Evolutionary conservation across 2,888 invertebrate genomes (phyloP).

Genomic region (Elysia crispata): DNA sequence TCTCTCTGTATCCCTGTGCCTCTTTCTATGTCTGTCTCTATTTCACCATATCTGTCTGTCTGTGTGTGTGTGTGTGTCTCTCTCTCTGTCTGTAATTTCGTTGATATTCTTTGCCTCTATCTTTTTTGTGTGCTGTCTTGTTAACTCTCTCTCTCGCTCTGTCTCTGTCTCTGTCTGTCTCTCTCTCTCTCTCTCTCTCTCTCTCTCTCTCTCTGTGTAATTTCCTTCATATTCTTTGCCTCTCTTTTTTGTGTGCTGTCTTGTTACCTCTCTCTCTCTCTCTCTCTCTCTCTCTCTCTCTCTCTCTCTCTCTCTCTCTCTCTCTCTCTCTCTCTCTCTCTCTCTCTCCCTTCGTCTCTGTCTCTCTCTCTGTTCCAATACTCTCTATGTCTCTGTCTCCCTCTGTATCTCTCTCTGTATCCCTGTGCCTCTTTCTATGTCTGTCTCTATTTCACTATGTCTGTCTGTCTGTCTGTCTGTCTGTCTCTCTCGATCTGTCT

Average conservation of each 20-base stretch:
- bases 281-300: not conserved
- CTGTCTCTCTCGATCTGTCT: not conserved
- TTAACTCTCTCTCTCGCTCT: not conserved
- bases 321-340: no score
- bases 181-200: not conserved
- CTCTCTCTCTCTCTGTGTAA: not conserved
- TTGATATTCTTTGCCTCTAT: not conserved
- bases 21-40: not conserved
- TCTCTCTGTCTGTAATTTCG: not conserved
- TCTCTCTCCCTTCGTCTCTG: no score
- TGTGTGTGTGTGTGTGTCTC: conserved; percentile 2
- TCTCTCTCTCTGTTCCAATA: no score
- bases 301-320: not conserved
- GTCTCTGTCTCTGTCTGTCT: not conserved
- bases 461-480: no score
- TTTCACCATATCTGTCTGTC: not conserved
- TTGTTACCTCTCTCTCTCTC: conserved; percentile 6
- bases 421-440: no score
- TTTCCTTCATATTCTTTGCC: not conserved
- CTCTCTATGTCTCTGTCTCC: no score
- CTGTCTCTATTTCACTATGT: no score
- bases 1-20: no score
- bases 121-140: not conserved
- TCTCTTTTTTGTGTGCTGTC: conserved; percentile 6
- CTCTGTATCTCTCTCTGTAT: no score